These are phyloP conservation scores for Macrobrachium nipponense DNA, from an alignment of 1,140 invertebrate genomes.

Conservation along the genomic window DNA sequence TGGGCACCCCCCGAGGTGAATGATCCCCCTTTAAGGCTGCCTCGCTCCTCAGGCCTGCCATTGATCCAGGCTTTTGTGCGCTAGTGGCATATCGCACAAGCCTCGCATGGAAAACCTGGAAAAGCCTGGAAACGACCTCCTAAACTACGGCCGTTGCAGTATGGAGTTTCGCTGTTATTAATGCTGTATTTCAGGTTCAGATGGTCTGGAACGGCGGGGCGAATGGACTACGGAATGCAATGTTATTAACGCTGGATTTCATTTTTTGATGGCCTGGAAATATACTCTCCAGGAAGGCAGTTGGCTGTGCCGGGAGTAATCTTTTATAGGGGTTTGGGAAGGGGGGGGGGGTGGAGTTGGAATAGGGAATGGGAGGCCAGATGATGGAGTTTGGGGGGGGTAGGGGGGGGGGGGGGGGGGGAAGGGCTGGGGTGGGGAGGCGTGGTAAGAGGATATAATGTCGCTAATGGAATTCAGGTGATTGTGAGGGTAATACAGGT, in stretches of 20 bases:
- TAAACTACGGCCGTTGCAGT: constrained; percentile 38
- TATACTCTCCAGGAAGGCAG: background rate
- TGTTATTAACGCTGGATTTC: no score
- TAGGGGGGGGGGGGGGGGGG: constrained; percentile 13
- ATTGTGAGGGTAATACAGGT: background rate
- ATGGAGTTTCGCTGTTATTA: constrained; percentile 45
- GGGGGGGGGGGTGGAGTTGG: background rate
- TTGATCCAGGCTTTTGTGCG: constrained; percentile 60
- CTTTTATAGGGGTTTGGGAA: background rate
- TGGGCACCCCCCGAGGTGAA: constrained; percentile 51
- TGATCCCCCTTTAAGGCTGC: constrained; percentile 56
- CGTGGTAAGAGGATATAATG: constrained; percentile 32
- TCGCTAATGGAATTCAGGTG: constrained; percentile 51
- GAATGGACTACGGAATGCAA: background rate
- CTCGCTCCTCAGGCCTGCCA: constrained; percentile 38
- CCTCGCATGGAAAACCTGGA: constrained; percentile 46
- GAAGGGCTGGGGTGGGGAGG: constrained; percentile 6
- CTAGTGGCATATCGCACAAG: constrained; percentile 50
- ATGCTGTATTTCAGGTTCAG: constrained; percentile 18
- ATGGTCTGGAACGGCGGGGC: background rate
- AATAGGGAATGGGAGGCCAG: constrained; percentile 9
- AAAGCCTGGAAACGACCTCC: constrained; percentile 29
- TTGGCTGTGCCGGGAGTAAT: background rate
- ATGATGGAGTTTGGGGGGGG: constrained; percentile 9
- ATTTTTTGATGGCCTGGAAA: no score